Evolutionary conservation across 23 tunicate genomes (phyloP).

Genomic region (Ascidia mentula): DNA sequence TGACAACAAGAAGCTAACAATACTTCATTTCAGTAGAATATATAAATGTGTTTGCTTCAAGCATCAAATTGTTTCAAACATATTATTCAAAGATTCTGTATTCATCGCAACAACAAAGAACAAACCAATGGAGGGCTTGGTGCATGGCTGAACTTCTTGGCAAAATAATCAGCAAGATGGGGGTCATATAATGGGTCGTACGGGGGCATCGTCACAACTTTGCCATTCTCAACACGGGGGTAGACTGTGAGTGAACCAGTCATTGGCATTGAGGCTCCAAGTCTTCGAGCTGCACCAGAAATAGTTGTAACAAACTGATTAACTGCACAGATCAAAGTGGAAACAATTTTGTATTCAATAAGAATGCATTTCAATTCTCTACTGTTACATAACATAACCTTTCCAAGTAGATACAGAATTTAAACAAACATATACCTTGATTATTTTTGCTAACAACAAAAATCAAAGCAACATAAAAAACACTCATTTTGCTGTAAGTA

Average conservation of each 20-base stretch:
- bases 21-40: no score
- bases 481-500: no score
- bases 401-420: not conserved
- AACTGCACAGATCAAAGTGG: no score
- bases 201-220: constrained; percentile 49
- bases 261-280: constrained; percentile 24
- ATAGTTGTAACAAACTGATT: no score
- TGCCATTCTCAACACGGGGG: constrained; percentile 72
- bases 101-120: not conserved
- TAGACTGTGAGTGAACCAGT: constrained; percentile 50
- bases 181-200: constrained; percentile 88
- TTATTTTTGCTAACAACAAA: no score
- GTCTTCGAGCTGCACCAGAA: not conserved
- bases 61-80: not conserved
- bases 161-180: constrained; percentile 73
- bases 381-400: not conserved
- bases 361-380: no score
- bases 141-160: constrained; percentile 63
- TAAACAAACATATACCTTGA: no score
- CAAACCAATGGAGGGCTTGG: constrained; percentile 58
- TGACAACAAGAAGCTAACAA: no score
- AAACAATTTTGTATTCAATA: no score
- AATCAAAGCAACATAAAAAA: no score
- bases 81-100: no score
- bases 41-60: not conserved